phyloP scores from a whole-genome alignment of 1,140 invertebrate species.

The Leptinotarsa texana region DNA sequence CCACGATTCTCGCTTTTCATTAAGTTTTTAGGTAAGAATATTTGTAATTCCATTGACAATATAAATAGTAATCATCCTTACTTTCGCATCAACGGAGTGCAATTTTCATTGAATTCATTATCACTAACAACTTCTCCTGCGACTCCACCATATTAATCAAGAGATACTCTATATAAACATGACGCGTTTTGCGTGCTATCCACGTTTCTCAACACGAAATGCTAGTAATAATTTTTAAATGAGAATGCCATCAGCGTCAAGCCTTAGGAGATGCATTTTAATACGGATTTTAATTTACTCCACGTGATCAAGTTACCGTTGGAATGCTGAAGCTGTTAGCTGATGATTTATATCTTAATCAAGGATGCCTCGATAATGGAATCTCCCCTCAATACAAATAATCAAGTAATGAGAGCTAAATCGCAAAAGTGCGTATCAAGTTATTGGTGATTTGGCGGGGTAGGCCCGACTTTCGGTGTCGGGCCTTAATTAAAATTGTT shows the following conservation, averaged over 20 bases:
- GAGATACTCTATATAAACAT: not conserved
- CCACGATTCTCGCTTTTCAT: too few relatives aligned
- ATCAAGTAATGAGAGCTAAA: slow-evolving; percentile 48
- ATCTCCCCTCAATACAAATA: slow-evolving; percentile 41
- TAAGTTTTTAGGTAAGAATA: too few relatives aligned
- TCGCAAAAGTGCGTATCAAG: slow-evolving; percentile 38
- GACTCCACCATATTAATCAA: not conserved
- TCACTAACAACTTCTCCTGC: too few relatives aligned
- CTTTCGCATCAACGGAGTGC: too few relatives aligned
- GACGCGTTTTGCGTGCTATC: not conserved
- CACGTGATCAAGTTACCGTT: slow-evolving; percentile 37
- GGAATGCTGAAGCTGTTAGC: slow-evolving; percentile 44
- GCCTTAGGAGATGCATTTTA: slow-evolving; percentile 12
- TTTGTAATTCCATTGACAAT: too few relatives aligned
- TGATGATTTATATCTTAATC: slow-evolving; percentile 52
- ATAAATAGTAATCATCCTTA: too few relatives aligned
- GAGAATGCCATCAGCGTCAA: not conserved
- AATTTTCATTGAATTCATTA: too few relatives aligned
- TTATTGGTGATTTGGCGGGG: slow-evolving; percentile 8
- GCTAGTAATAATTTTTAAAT: slow-evolving; percentile 24
- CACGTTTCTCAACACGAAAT: slow-evolving; percentile 12
- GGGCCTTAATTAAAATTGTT: slow-evolving; percentile 20
- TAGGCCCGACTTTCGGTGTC: not conserved
- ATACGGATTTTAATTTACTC: slow-evolving; percentile 42
- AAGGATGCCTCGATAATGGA: slow-evolving; percentile 40